phyloP scores from a whole-genome alignment of 2,888 invertebrate genomes.

The Limenitis arthemis region DNA sequence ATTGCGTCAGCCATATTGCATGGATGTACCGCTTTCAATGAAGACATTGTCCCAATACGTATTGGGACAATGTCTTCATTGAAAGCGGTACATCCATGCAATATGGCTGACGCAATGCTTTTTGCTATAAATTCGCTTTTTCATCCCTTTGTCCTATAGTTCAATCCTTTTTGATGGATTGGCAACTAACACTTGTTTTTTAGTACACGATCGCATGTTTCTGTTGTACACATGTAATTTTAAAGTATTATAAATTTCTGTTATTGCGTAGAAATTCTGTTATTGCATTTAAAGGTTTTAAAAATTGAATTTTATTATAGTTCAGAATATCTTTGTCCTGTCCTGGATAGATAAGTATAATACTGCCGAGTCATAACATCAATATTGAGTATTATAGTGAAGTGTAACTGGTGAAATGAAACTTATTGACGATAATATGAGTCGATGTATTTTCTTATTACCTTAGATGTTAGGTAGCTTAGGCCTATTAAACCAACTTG shows the following conservation, averaged over 20 bases:
- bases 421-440: too few species aligned
- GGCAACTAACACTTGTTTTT: slow-evolving; percentile 1
- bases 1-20: slow-evolving; percentile 44
- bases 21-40: slow-evolving; percentile 53
- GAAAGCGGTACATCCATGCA: slow-evolving; percentile 46
- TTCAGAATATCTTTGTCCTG: too few species aligned
- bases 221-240: background rate
- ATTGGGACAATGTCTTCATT: slow-evolving; percentile 44
- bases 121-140: slow-evolving; percentile 2
- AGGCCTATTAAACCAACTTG: too few species aligned
- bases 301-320: too few species aligned
- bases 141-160: background rate
- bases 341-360: too few species aligned
- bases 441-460: too few species aligned
- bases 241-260: background rate
- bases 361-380: too few species aligned
- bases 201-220: background rate
- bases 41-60: slow-evolving; percentile 44
- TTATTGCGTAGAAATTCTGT: background rate
- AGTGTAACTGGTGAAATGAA: too few species aligned
- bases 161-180: slow-evolving; percentile 3
- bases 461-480: too few species aligned
- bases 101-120: slow-evolving; percentile 44
- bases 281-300: background rate
- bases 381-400: too few species aligned